These are phyloP conservation scores for Myanophis thanlyinensis DNA, from an alignment of 2,113 vertebrate genomes.

Conservation along the genomic window DNA sequence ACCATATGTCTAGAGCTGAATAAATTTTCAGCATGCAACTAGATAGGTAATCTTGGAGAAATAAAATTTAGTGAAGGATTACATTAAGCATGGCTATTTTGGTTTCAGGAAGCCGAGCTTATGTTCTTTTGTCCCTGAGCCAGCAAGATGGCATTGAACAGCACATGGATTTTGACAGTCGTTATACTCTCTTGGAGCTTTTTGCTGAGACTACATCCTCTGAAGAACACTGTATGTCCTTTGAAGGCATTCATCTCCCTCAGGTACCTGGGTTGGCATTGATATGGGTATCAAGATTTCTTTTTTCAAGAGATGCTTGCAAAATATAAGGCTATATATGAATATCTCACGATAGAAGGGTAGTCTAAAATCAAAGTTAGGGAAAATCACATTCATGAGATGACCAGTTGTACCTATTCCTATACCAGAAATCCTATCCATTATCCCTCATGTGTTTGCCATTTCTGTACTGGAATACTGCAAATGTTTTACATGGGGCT, in stretches of 20 bases:
- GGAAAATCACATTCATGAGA: background rate
- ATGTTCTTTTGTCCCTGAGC: conserved; percentile 90
- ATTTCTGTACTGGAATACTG: background rate
- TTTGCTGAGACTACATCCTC: conserved; percentile 89
- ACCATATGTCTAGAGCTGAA: background rate
- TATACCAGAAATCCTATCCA: background rate
- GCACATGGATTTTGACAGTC: conserved; percentile 92
- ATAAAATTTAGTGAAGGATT: background rate
- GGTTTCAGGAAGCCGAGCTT: conserved; percentile 81
- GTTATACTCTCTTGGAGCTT: conserved; percentile 92
- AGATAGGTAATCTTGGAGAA: background rate
- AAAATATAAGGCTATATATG: background rate
- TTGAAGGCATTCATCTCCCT: conserved; percentile 90
- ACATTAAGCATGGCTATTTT: conserved; percentile 8
- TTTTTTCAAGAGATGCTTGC: background rate
- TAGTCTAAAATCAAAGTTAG: background rate
- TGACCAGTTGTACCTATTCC: background rate
- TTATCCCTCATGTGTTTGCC: background rate
- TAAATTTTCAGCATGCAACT: background rate
- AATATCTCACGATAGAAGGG: background rate
- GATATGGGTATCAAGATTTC: background rate
- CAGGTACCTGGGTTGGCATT: conserved; percentile 73
- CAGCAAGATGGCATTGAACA: conserved; percentile 94
- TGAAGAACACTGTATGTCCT: conserved; percentile 90
- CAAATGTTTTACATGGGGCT: background rate